Evolutionary conservation across 2,113 vertebrate species (phyloP).

Genomic region (Nesoenas mayeri): DNA sequence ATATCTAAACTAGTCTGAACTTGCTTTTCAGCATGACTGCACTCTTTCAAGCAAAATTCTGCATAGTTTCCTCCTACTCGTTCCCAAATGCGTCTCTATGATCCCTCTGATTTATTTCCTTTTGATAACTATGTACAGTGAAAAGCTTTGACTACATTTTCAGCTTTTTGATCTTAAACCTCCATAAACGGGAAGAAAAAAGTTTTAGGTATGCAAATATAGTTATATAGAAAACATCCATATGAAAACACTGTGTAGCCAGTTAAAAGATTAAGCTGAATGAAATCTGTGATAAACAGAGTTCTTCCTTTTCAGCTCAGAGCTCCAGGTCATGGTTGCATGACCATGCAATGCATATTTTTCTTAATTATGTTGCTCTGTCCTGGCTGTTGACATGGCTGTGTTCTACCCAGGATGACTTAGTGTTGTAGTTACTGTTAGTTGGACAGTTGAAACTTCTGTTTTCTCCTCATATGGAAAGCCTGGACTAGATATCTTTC

Average conservation of each 20-base stretch:
- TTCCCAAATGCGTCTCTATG: background rate
- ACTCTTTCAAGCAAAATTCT: slow-evolving; percentile 10
- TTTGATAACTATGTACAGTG: background rate
- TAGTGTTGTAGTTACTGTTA: background rate
- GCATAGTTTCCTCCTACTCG: background rate
- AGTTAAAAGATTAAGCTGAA: background rate
- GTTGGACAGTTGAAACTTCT: background rate
- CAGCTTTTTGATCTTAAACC: background rate
- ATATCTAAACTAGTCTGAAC: background rate
- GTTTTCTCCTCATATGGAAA: background rate
- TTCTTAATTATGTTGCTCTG: background rate
- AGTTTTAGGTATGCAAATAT: background rate
- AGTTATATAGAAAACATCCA: background rate
- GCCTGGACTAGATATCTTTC: background rate
- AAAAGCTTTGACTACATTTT: background rate
- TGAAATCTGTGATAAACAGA: background rate
- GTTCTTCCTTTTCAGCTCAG: background rate
- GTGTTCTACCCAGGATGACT: background rate
- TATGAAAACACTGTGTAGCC: background rate
- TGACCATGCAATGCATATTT: background rate
- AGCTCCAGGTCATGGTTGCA: background rate
- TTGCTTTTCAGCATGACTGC: background rate
- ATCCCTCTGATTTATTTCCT: background rate
- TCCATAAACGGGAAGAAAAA: background rate
- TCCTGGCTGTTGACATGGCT: background rate